Evolutionary conservation across 2,888 invertebrate species (phyloP).

Genomic region (Adineta ricciae): DNA sequence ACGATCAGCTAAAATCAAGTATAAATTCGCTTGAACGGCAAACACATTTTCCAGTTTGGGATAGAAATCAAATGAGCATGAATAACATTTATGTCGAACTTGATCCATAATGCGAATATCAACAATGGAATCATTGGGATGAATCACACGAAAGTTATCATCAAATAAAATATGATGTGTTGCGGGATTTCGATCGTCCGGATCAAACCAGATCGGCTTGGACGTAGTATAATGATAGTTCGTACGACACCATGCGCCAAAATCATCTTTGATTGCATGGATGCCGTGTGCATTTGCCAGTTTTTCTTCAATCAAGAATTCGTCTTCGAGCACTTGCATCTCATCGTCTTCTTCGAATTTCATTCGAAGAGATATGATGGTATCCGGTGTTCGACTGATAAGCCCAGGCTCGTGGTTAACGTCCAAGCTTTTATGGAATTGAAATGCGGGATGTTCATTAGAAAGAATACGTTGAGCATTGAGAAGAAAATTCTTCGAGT

Average conservation of each 20-base stretch:
- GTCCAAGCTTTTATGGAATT: slow-evolving; percentile 37
- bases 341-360: slow-evolving; percentile 11
- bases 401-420: slow-evolving; percentile 39
- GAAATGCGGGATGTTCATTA: slow-evolving; percentile 43
- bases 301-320: slow-evolving; percentile 41
- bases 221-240: slow-evolving; percentile 41
- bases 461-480: slow-evolving; percentile 39
- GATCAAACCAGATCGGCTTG: slow-evolving; percentile 47
- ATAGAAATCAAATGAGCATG: not conserved
- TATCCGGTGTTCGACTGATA: slow-evolving; percentile 36
- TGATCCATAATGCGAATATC: slow-evolving; percentile 42
- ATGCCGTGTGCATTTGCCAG: slow-evolving; percentile 41
- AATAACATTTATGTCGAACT: not conserved
- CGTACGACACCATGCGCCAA: slow-evolving; percentile 43
- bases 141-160: slow-evolving; percentile 45
- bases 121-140: slow-evolving; percentile 45
- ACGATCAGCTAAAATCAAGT: not conserved
- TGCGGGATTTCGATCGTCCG: slow-evolving; percentile 36
- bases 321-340: slow-evolving; percentile 34
- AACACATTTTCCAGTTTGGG: not conserved
- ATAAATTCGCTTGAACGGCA: slow-evolving; percentile 8
- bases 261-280: slow-evolving; percentile 45
- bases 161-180: slow-evolving; percentile 49
- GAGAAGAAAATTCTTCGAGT: slow-evolving; percentile 42
- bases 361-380: slow-evolving; percentile 21